Evolutionary conservation across 2,888 invertebrate species (phyloP).

Genomic region (Deroplatys truncata): DNA sequence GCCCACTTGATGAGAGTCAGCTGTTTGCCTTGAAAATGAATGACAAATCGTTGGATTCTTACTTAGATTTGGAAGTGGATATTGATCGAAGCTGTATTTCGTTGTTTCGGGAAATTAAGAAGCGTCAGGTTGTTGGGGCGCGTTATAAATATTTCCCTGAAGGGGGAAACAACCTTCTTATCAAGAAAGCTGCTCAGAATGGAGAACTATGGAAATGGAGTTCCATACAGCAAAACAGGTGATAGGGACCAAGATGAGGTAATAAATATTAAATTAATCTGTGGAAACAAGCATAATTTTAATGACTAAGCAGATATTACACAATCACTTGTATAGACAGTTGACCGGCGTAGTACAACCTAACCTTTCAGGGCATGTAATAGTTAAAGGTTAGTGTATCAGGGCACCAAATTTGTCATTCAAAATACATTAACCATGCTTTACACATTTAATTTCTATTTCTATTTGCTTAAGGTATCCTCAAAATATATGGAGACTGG

Average conservation of each 20-base stretch:
- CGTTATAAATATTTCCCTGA: neutral
- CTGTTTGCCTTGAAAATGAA: neutral
- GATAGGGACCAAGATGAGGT: constrained; percentile 68
- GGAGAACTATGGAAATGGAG: constrained; percentile 33
- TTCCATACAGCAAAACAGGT: constrained; percentile 49
- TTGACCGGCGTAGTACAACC: neutral
- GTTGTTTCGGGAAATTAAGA: neutral
- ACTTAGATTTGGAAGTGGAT: neutral
- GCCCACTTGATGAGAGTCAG: neutral
- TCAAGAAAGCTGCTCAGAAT: neutral
- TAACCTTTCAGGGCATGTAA: neutral
- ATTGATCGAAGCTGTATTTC: neutral
- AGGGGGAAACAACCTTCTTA: neutral
- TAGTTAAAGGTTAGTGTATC: too few relatives aligned
- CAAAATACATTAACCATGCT: too few relatives aligned
- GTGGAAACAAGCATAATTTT: neutral
- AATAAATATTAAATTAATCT: constrained; percentile 34
- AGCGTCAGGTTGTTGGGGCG: neutral
- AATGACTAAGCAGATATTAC: neutral
- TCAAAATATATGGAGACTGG: too few relatives aligned
- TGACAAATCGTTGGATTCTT: neutral
- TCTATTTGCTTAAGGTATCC: too few relatives aligned
- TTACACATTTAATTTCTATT: too few relatives aligned
- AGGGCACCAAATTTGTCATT: too few relatives aligned
- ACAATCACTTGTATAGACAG: neutral